Percentiles rank a stretch among this genome's conserved stretches.
Conservation (phyloP, 2,797 vertebrate species). For the Sitta carolinensis region DNA sequence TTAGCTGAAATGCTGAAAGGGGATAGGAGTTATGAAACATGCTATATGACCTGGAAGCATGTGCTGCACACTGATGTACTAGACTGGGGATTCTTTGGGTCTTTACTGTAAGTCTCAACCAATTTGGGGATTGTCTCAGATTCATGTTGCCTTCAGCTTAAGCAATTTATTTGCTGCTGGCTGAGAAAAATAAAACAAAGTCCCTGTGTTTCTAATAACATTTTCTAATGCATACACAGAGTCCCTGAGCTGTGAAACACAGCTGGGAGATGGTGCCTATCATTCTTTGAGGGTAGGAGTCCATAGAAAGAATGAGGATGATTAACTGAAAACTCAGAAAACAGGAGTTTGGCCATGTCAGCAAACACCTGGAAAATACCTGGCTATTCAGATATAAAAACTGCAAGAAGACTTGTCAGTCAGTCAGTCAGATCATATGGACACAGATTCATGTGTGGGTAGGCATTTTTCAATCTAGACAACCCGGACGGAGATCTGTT, state of each 20-base stretch:
- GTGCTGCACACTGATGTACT: not conserved
- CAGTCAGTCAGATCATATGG: not conserved
- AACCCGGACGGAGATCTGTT: not conserved
- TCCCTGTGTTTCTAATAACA: not conserved
- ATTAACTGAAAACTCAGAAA: not conserved
- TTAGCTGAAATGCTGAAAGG: not conserved
- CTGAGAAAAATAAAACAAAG: not conserved
- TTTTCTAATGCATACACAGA: not conserved
- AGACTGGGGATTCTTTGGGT: not conserved
- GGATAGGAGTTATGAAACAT: not conserved
- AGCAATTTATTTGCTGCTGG: not conserved
- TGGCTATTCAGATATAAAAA: not conserved
- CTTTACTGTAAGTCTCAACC: not conserved
- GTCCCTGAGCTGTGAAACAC: not conserved
- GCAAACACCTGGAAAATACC: not conserved
- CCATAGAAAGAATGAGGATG: not conserved
- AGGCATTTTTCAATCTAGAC: not conserved
- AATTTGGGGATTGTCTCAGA: not conserved
- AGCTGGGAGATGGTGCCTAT: not conserved
- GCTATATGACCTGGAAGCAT: not conserved
- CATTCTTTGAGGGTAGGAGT: not conserved
- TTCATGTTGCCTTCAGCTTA: not conserved
- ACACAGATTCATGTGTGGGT: not conserved
- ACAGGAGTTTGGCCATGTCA: not conserved
- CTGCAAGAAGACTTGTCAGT: not conserved